Base-by-base conservation (phyloP, 2,113 vertebrate species). In the Agapornis roseicollis region DNA sequence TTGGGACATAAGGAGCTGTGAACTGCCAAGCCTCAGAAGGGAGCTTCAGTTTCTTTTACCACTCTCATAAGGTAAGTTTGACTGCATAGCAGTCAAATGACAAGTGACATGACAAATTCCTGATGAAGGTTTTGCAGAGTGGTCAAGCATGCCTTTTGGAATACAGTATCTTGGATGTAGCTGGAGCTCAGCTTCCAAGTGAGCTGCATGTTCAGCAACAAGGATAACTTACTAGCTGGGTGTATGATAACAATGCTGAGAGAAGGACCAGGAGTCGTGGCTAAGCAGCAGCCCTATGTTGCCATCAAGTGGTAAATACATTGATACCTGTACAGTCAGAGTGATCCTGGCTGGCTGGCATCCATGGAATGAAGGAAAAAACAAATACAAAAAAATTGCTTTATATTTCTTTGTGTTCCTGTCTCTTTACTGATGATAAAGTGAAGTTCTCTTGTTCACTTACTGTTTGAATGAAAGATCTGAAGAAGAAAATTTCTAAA, bases 381-480 rank as follows among this genome's bases (percentile, higher is more conserved):
- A 47, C 35, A 42, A 46, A 47, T 8, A 46, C 1, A 53, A 8
- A 6, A 29, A 31, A 49, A 50, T 49, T 55, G 20, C 23, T 85
- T 91, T 91, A 58, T 25, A 61, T 87, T 55, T 71, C 41, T 63
- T 27, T 39, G 23, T 87, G 53, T 71, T 63, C 17, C 39, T 11
- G 3, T 41, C 37, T 46, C 55, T 58, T 68, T n/a, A 31, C 7
- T 33, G 8, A 25, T 58, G 70, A 80, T 55, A 49, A 76, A 35
- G 53, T 41, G 14, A 46, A 13, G 37, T 65, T 94, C 37, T 94
- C 29, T 82, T 42, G 17, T 5, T 89, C 31, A 28, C 42, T 93
- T 39, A 63, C 41, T 72, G 61, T 65, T 89, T 73, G 63, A 94
- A 72, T 95, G 66, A 96, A 94, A 77, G 53, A 73, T 76, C n/a